A percentile compares a stretch with the other conserved stretches of the same genome.
Evolutionary conservation across 2,113 vertebrate genomes (phyloP).

Genomic region (Megaceryle torquata): DNA sequence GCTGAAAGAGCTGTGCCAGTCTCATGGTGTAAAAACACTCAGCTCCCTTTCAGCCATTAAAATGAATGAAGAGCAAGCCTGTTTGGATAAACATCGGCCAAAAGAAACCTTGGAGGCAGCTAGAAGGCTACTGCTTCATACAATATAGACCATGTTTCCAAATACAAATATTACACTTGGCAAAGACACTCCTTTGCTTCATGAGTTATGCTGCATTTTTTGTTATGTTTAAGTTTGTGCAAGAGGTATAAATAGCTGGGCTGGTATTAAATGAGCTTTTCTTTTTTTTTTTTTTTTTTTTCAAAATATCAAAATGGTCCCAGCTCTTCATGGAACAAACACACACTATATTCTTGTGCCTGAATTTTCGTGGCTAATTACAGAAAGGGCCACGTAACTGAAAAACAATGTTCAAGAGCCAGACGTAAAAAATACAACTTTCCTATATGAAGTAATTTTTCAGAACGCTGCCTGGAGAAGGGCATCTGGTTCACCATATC

Average conservation of each 20-base stretch:
- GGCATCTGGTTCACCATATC: neutral
- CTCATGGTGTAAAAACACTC: slow-evolving; percentile 52
- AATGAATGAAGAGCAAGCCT: slow-evolving; percentile 70
- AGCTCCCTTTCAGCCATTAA: slow-evolving; percentile 58
- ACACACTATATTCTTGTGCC: slow-evolving; percentile 43
- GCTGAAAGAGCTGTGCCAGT: neutral
- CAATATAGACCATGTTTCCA: slow-evolving; percentile 72
- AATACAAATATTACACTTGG: slow-evolving; percentile 82
- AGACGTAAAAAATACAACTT: slow-evolving; percentile 39
- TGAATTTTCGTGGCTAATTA: slow-evolving; percentile 38
- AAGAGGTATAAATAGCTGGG: slow-evolving; percentile 62
- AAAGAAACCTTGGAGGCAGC: slow-evolving; percentile 73
- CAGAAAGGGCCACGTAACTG: neutral
- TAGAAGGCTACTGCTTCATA: slow-evolving; percentile 69
- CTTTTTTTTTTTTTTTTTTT: neutral
- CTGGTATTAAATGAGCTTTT: slow-evolving; percentile 66
- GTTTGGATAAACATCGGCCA: slow-evolving; percentile 70
- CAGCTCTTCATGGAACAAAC: slow-evolving; percentile 36
- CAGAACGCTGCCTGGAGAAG: slow-evolving; percentile 18
- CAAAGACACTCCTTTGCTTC: slow-evolving; percentile 56
- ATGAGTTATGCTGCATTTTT: slow-evolving; percentile 69
- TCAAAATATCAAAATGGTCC: slow-evolving; percentile 47
- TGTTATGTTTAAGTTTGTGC: slow-evolving; percentile 69
- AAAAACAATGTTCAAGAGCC: slow-evolving; percentile 44
- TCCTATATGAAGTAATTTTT: slow-evolving; percentile 49